Conservation (phyloP, 2,797 vertebrate species). For the Cichlasoma orientale region DNA sequence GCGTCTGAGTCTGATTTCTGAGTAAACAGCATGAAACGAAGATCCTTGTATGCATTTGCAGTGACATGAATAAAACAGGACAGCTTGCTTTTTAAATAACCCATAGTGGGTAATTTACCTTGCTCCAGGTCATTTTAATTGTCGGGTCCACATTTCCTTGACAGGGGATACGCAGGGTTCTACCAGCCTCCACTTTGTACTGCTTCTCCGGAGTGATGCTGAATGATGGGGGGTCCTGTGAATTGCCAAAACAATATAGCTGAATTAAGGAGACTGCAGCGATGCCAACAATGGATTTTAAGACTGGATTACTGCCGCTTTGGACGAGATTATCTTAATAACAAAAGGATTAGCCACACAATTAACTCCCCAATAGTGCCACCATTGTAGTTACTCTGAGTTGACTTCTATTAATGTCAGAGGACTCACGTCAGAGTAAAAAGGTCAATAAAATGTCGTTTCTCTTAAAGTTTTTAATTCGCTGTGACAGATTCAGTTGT, state of each 20-base stretch:
- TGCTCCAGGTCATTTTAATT: slow-evolving; percentile 85
- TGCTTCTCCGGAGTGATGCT: slow-evolving; percentile 83
- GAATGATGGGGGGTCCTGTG: slow-evolving; percentile 89
- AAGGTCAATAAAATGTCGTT: slow-evolving; percentile 71
- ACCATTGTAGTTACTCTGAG: slow-evolving; percentile 39
- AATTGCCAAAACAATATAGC: slow-evolving; percentile 43
- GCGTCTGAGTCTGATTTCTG: not conserved
- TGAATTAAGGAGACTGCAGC: slow-evolving; percentile 50
- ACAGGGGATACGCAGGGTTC: slow-evolving; percentile 87
- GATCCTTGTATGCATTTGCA: not conserved
- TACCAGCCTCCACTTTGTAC: slow-evolving; percentile 87
- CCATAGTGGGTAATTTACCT: slow-evolving; percentile 79
- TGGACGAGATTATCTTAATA: slow-evolving; percentile 73
- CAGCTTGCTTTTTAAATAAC: not conserved
- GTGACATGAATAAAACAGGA: not conserved
- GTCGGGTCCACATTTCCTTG: slow-evolving; percentile 78
- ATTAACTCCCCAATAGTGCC: slow-evolving; percentile 65
- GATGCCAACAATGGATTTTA: slow-evolving; percentile 58
- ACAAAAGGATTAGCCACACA: slow-evolving; percentile 75
- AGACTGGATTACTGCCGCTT: slow-evolving; percentile 65
- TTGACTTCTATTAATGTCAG: slow-evolving; percentile 62
- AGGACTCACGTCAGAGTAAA: slow-evolving; percentile 35
- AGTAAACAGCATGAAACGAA: not conserved
- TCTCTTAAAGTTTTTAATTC: slow-evolving; percentile 55
- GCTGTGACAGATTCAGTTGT: slow-evolving; percentile 42